Base-by-base conservation (phyloP, 2,113 vertebrate species). In the Saimiri boliviensis region DNA sequence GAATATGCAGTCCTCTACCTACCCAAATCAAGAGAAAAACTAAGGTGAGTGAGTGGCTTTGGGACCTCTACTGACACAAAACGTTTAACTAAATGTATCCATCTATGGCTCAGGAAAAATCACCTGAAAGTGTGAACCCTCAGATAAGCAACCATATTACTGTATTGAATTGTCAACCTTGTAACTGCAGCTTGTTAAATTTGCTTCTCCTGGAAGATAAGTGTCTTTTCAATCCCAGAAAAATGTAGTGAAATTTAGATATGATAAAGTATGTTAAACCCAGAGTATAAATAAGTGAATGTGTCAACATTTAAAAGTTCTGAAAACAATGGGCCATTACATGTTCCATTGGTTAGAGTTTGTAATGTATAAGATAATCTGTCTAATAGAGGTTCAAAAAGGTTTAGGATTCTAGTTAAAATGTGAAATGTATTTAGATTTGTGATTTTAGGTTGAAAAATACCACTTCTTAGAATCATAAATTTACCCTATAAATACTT, bases 331-430 rank as follows among this genome's bases (percentile, higher is more conserved):
- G 7, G 37, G 27, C 74, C 47, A 79, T 86, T 40, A 63, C 66
- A 76, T 40, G 70, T 85, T 47, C 52, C 91, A 35, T 20, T 91
- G 54, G 5, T 79, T 40, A 74, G 9, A 82, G 27, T 63, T 42
- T 88, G 32, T 77, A 52, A 90, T 71, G 20, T 58, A 40, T 86
- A 94, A 83, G 52, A 74, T n/a, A 93, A 93, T 84, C 52, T 66
- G 82, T 40, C 40, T 86, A 90, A 32, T 23, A 93, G 42, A 79
- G 2, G 6, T 58, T 83, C 42, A 54, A 96, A 85, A 35, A 79
- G 79, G 76, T 60, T 84, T 84, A 94, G 27, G 45, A 93, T 87
- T 63, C 70, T 79, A 68, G 58, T 85, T 93, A 84, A 86, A 92
- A 45, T 27, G 40, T 8, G 54, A 66, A 66, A 66, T 8, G 10